These are phyloP conservation scores for Dipodomys stephensi DNA, from an alignment of 2,113 vertebrate genomes.

Conservation along the genomic window DNA sequence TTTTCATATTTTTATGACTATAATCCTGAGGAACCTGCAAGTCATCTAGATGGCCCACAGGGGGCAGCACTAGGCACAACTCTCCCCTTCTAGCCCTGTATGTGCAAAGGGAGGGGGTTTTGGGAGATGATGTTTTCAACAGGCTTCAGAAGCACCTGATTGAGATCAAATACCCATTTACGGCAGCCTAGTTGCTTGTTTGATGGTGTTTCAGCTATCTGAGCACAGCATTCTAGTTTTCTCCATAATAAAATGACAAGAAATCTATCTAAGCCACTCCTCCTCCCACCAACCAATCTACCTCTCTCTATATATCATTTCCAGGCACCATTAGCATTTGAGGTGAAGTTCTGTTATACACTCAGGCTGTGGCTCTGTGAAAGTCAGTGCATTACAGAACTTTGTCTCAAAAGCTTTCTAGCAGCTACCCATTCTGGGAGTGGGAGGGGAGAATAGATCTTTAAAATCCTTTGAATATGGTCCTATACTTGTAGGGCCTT, in stretches of 20 bases:
- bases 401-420: conserved; percentile 89
- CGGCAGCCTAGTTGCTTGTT: conserved; percentile 47
- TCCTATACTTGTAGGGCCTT: conserved; percentile 53
- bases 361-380: conserved; percentile 88
- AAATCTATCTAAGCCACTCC: conserved; percentile 38
- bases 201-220: conserved; percentile 22
- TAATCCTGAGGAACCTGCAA: conserved; percentile 47
- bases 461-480: conserved; percentile 51
- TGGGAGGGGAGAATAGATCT: conserved; percentile 59
- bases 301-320: conserved; percentile 51
- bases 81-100: neutral
- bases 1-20: conserved; percentile 8
- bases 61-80: conserved; percentile 71
- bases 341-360: conserved; percentile 92
- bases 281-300: conserved; percentile 53
- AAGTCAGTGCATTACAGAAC: conserved; percentile 93
- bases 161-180: conserved; percentile 55
- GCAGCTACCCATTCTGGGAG: conserved; percentile 72
- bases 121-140: neutral
- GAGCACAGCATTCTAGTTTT: conserved; percentile 54
- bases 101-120: neutral
- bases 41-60: conserved; percentile 50
- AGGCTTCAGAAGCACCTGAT: conserved; percentile 17
- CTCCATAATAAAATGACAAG: conserved; percentile 56
- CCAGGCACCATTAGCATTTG: conserved; percentile 82